Base-by-base conservation (phyloP, 23 tunicate species). In the Clavelina lepadiformis region DNA sequence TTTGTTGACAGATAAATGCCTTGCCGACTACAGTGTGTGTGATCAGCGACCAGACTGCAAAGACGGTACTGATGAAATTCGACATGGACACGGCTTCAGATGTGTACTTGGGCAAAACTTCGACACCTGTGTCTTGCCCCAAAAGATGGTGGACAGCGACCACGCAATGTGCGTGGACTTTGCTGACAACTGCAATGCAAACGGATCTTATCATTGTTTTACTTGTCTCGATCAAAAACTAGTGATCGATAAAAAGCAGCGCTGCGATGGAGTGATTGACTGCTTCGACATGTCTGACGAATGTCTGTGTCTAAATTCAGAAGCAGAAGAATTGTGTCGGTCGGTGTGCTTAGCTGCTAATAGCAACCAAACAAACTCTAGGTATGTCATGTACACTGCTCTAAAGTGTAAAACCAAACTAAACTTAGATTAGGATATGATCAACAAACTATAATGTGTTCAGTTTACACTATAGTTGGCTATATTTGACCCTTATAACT, bases 221-320 rank as follows among this genome's bases (percentile, higher is more conserved):
- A 67, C 59, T 13, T 85, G 93, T 68, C 56, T 77, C 32, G 93
- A 85, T 62, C 35, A 70, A 35, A 35, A 37, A 18, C 31, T 75
- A 45, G 46, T 41, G 5, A 76, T 85, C 21, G 61, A 67, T 31
- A 52, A 51, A 4, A 59, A 36, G 6, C 93, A 85, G 46, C 73
- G 38, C 44, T 85, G 93, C 46, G 93, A 85, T 45, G 93, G 93
- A 1, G 66, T 85, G 2, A 38, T 85, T 19, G 93, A 85, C 29
- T 85, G 93, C 52, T 70, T 62, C 44, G 93, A 85, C 54, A 19
- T 76, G 3, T 85, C 93, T 25, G 93, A 85, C 68, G 93, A 85
- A 54, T 85, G 93, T 51, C 67, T 81, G 2, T 85, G 93, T 31
- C 55, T 33, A 23, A 41, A 70, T 38, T 21, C 71, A n/a, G 37